Evolutionary conservation across 2,888 invertebrate genomes (phyloP), one percentile per base, ranked within the genome.

Genomic region (Arrhopalites spinosus): DNA sequence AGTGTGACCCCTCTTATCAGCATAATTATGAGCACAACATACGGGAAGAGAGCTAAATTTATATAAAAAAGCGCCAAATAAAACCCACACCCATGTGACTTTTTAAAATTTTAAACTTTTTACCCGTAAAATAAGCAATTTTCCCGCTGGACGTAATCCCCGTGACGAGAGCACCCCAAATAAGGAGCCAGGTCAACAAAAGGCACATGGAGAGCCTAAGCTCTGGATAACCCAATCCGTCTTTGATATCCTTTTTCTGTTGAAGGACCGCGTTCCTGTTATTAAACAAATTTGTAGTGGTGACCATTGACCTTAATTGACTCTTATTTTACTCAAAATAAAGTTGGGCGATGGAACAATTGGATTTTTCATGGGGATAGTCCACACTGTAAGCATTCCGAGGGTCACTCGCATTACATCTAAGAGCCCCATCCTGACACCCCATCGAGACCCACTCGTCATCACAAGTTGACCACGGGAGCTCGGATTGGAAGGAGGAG

Each of bases 21-120:
- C 63, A 95, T 86, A 47, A 90, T 90, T 76, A 93, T 86, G 86
- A 95, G 89, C 68, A 95, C 90, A 5, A 92, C 88, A 83, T 93
- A 93, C 0, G 94, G 94, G 85, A 94, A 94, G 2, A 95, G 85
- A 0, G 95, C 95, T 20, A 95, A 90, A 85, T 95, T 93, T 86
- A n/a, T n/a, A n/a, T n/a, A n/a, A n/a, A n/a, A n/a, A n/a, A n/a
- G n/a, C n/a, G n/a, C n/a, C 95, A 96, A 0, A 7, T 23, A 59
- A 50, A 20, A 20, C 15, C 3, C 3, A 95, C 90, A 15, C 15
- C 3, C 3, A 50, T n/a, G 3, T n/a, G 3, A n/a, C 17, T 17
- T 11, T 2, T 50, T 15, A 20, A 50, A 20, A 20, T 50, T 8
- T 50, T 15, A n/a, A n/a, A n/a, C n/a, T n/a, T n/a, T n/a, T 50